Conservation (phyloP, 2,797 vertebrate species). For the Urosaurus nigricauda region DNA sequence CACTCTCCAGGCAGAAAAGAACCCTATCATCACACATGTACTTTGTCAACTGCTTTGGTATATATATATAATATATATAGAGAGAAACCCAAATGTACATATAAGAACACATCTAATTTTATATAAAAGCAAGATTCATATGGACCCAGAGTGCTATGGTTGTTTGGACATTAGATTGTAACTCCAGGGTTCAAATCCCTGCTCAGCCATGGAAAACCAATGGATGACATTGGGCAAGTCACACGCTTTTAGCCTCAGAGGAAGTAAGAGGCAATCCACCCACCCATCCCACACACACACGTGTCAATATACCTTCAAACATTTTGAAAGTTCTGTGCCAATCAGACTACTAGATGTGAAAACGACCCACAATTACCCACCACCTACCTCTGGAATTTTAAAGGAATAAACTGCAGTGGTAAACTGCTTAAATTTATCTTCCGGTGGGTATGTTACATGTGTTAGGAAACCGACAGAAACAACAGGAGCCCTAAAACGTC, state of each 20-base stretch:
- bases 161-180: too few relatives aligned
- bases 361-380: constrained; percentile 32
- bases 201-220: too few relatives aligned
- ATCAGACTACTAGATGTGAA: constrained; percentile 48
- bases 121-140: background rate
- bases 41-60: background rate
- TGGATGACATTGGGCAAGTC: too few relatives aligned
- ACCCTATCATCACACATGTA: background rate
- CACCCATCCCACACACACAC: background rate
- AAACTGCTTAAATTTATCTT: constrained; percentile 39
- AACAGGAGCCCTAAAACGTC: constrained; percentile 52
- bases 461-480: constrained; percentile 39
- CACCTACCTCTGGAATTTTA: constrained; percentile 39
- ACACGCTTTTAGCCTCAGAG: too few relatives aligned
- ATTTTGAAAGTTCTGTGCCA: constrained; percentile 24
- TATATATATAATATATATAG: too few relatives aligned
- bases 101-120: background rate
- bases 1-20: background rate
- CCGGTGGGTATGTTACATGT: constrained; percentile 39
- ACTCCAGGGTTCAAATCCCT: too few relatives aligned
- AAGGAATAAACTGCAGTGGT: constrained; percentile 23
- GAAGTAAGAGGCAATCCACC: too few relatives aligned
- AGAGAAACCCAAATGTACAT: background rate
- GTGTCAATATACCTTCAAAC: constrained; percentile 42
- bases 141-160: too few relatives aligned